Percentiles rank a stretch among this genome's conserved stretches.
Evolutionary conservation across 2,888 invertebrate genomes (phyloP).

Genomic region (Tenodera sinensis): DNA sequence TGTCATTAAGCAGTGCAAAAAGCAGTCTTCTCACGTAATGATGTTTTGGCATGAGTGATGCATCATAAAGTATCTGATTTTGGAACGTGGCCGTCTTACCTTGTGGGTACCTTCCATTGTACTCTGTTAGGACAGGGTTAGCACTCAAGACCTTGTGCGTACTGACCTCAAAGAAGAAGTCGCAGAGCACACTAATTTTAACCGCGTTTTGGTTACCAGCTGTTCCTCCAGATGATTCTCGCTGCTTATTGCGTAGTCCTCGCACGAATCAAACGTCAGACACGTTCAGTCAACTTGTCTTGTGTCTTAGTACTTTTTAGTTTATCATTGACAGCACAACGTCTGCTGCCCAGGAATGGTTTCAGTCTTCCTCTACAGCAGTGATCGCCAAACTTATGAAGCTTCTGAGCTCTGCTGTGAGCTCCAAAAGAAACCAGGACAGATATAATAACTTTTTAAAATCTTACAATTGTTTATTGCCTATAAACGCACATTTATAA

Average conservation of each 20-base stretch:
- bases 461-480: too few species aligned
- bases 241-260: neutral
- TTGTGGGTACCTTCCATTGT: neutral
- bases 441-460: too few species aligned
- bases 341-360: too few species aligned
- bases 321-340: neutral
- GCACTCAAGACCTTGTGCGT: neutral
- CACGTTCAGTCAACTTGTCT: neutral
- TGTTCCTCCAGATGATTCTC: neutral
- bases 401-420: too few species aligned
- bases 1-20: neutral
- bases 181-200: neutral
- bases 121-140: neutral
- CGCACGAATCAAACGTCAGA: neutral
- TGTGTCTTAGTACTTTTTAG: neutral
- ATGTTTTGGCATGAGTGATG: neutral
- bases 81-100: neutral
- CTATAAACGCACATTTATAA: too few species aligned
- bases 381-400: too few species aligned
- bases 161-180: neutral
- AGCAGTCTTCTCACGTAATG: neutral
- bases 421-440: too few species aligned
- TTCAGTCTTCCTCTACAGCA: too few species aligned
- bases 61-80: neutral
- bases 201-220: neutral